Evolutionary conservation across 92 coral and sea anemone genomes (phyloP).

Genomic region (Meandrina meandrites): DNA sequence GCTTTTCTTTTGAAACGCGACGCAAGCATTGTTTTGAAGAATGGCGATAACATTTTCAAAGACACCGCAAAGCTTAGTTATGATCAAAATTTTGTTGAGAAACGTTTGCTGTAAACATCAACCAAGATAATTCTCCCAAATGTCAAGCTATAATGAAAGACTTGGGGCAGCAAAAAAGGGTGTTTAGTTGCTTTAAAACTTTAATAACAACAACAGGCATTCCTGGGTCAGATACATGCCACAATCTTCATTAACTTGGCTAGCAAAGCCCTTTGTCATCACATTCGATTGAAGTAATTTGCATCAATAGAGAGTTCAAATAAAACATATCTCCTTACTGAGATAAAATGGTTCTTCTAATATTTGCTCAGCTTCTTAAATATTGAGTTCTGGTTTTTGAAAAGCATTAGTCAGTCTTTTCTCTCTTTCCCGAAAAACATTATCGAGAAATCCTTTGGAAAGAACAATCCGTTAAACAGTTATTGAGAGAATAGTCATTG

Average conservation of each 20-base stretch:
- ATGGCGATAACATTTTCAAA: slow-evolving; percentile 23
- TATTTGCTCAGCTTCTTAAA: slow-evolving; percentile 17
- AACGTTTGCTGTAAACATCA: background rate
- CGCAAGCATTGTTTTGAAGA: slow-evolving; percentile 13
- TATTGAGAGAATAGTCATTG: background rate
- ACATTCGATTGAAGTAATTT: background rate
- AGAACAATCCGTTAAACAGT: background rate
- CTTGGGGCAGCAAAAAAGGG: background rate
- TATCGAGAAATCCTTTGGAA: background rate
- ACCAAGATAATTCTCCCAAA: background rate
- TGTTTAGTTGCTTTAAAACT: background rate
- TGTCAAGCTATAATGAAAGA: background rate
- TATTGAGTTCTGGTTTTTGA: background rate
- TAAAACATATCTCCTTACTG: slow-evolving; percentile 12
- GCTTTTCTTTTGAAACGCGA: slow-evolving; percentile 1
- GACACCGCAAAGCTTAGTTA: slow-evolving; percentile 25
- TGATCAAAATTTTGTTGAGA: slow-evolving; percentile 9
- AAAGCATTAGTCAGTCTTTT: background rate
- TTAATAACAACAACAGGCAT: slow-evolving; percentile 23
- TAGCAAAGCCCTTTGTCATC: slow-evolving; percentile 20
- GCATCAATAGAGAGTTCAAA: slow-evolving; percentile 6
- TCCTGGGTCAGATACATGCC: background rate
- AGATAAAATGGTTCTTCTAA: slow-evolving; percentile 1
- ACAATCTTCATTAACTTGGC: background rate
- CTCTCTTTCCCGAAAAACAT: background rate